phyloP scores from a whole-genome alignment of 2,113 vertebrate species.

The Hippocampus mohnikei region DNA sequence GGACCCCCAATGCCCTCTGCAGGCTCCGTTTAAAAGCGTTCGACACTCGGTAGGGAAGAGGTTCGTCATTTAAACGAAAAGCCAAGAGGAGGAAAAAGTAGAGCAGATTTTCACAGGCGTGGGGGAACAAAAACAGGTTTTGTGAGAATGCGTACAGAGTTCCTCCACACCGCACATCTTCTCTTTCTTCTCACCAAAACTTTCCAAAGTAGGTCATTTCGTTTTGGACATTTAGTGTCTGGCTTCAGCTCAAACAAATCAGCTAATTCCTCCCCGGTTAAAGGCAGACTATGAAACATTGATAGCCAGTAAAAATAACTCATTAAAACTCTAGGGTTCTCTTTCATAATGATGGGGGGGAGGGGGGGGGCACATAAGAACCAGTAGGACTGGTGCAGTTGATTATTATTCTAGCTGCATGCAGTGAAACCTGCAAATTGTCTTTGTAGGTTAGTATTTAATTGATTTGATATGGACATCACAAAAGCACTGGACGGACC shows the following conservation, averaged over 20 bases:
- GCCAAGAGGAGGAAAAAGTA: conserved; percentile 17
- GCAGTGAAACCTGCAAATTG: background rate
- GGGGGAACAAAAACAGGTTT: background rate
- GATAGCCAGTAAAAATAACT: conserved; percentile 35
- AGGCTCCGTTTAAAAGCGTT: conserved; percentile 64
- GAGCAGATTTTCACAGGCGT: conserved; percentile 1
- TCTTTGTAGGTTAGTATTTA: no score
- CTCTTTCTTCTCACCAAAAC: conserved; percentile 6
- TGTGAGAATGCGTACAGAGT: background rate
- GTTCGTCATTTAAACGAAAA: conserved; percentile 34
- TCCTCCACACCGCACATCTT: background rate
- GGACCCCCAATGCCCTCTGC: conserved; percentile 40
- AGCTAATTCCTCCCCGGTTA: conserved; percentile 27
- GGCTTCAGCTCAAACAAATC: conserved; percentile 35
- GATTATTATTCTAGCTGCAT: background rate
- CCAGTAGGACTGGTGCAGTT: background rate
- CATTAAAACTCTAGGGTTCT: conserved; percentile 46
- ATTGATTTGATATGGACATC: background rate
- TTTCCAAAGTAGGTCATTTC: conserved; percentile 39
- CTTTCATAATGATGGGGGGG: background rate
- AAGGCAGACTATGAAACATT: conserved; percentile 53
- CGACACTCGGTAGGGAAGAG: conserved; percentile 25
- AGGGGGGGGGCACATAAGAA: background rate
- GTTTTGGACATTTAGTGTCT: conserved; percentile 42
- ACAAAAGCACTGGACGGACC: background rate